Percentiles rank a stretch among this genome's conserved stretches.
phyloP scores from a whole-genome alignment of 2,113 vertebrate species.

The Emydocephalus ijimae region DNA sequence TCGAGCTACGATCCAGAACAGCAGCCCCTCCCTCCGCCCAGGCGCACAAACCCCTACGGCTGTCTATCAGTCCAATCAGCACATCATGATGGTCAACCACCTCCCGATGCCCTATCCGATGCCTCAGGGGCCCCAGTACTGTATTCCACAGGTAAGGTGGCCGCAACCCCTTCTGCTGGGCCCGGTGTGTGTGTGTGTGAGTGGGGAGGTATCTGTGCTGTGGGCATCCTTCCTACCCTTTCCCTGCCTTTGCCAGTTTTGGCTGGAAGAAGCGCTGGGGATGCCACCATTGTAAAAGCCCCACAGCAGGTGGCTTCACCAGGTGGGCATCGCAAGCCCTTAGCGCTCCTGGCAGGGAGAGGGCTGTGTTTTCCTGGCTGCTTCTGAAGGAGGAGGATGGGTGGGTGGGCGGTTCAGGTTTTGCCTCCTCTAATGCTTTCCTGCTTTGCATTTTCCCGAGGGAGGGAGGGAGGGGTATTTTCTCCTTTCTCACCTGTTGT shows the following conservation, averaged over 20 bases:
- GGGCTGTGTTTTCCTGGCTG: not conserved
- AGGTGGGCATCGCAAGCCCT: not conserved
- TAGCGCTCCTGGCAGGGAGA: not conserved
- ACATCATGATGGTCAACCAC: constrained; percentile 96
- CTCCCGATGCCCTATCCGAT: constrained; percentile 91
- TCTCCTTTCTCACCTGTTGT: not conserved
- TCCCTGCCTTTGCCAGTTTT: not conserved
- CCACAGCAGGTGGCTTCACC: not conserved
- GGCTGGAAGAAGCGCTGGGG: not conserved
- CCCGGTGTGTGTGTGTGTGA: not conserved
- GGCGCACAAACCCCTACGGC: constrained; percentile 87
- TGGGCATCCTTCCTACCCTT: not conserved
- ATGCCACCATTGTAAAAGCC: not conserved
- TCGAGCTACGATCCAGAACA: constrained; percentile 86
- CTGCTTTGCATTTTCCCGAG: not conserved
- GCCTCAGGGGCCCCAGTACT: constrained; percentile 94
- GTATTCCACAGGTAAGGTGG: constrained; percentile 85
- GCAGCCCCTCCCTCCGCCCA: constrained; percentile 86
- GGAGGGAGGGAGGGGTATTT: accelerated
- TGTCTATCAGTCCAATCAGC: constrained; percentile 90
- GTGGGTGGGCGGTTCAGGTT: not conserved
- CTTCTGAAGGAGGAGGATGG: not conserved
- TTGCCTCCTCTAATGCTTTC: no score
- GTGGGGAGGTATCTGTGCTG: not conserved
- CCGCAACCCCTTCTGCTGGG: not conserved